Percentiles rank a stretch among this genome's conserved stretches.
phyloP scores from a whole-genome alignment of 2,797 vertebrate genomes.

The Sebastes matsubarae region DNA sequence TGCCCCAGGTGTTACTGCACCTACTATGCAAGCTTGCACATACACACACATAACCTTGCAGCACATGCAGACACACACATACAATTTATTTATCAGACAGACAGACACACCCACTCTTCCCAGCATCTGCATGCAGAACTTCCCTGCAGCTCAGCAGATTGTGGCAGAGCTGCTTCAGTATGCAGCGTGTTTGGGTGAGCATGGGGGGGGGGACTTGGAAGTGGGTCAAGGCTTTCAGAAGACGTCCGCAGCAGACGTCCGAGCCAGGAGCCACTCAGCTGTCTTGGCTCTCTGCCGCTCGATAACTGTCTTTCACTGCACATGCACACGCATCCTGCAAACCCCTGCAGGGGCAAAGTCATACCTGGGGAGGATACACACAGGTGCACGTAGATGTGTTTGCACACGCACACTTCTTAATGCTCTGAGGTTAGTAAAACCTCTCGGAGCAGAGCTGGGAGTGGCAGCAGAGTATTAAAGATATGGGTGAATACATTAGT shows the following conservation, averaged over 20 bases:
- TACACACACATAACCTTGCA: slow-evolving; percentile 16
- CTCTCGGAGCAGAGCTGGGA: slow-evolving; percentile 27
- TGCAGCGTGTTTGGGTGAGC: slow-evolving; percentile 59
- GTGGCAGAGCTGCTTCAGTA: slow-evolving; percentile 57
- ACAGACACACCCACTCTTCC: slow-evolving; percentile 44
- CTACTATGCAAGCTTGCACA: not conserved
- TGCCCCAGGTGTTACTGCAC: slow-evolving; percentile 23
- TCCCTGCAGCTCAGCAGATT: slow-evolving; percentile 61
- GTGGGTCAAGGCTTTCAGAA: slow-evolving; percentile 76
- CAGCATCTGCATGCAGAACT: slow-evolving; percentile 38
- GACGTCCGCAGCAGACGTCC: slow-evolving; percentile 39
- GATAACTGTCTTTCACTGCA: slow-evolving; percentile 25
- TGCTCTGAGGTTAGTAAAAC: slow-evolving; percentile 14
- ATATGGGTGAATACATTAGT: slow-evolving; percentile 56
- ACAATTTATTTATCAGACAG: slow-evolving; percentile 59
- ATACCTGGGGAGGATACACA: slow-evolving; percentile 30
- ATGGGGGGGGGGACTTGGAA: slow-evolving; percentile 49
- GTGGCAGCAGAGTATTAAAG: slow-evolving; percentile 37
- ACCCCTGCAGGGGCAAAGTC: slow-evolving; percentile 45
- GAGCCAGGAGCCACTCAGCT: slow-evolving; percentile 50
- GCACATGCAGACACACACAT: slow-evolving; percentile 14
- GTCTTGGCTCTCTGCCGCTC: slow-evolving; percentile 28
- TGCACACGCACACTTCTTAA: not conserved
- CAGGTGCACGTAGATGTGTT: not conserved
- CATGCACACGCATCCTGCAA: slow-evolving; percentile 18